Conservation (phyloP, 2,113 vertebrate genomes). For the Bambusicola thoracicus region DNA sequence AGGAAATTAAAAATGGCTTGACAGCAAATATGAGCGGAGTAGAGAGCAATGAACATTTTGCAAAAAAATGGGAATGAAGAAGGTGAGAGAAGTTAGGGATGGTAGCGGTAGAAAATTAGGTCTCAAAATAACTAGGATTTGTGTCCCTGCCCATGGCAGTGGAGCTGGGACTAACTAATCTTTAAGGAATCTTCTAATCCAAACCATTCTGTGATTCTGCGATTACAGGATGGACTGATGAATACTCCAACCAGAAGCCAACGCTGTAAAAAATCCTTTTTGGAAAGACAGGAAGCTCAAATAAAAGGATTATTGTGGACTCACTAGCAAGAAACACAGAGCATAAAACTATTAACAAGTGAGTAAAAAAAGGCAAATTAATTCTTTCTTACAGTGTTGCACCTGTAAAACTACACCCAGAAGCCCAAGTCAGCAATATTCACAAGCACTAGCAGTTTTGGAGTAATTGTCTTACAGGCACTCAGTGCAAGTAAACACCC, state of each 20-base stretch:
- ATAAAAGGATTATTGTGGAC: neutral
- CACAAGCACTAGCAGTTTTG: neutral
- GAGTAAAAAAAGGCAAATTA: neutral
- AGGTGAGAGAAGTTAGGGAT: neutral
- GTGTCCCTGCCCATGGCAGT: too few species aligned
- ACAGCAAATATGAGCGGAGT: too few species aligned
- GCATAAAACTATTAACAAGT: neutral
- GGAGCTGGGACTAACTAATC: too few species aligned
- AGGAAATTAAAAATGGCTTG: accelerated
- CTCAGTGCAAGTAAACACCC: neutral
- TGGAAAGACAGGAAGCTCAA: neutral
- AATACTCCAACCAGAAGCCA: neutral
- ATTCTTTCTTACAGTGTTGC: neutral
- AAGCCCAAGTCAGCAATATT: neutral
- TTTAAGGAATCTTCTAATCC: too few species aligned
- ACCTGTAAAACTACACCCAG: neutral
- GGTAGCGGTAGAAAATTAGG: neutral
- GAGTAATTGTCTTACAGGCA: neutral
- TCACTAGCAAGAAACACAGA: neutral
- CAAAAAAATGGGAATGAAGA: neutral
- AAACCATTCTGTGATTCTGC: too few species aligned
- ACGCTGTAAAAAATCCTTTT: neutral
- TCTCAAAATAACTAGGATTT: neutral
- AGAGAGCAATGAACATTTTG: neutral
- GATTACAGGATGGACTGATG: neutral